Base-by-base conservation (phyloP, 2,797 vertebrate species). In the Cercopithecus neglectus region DNA sequence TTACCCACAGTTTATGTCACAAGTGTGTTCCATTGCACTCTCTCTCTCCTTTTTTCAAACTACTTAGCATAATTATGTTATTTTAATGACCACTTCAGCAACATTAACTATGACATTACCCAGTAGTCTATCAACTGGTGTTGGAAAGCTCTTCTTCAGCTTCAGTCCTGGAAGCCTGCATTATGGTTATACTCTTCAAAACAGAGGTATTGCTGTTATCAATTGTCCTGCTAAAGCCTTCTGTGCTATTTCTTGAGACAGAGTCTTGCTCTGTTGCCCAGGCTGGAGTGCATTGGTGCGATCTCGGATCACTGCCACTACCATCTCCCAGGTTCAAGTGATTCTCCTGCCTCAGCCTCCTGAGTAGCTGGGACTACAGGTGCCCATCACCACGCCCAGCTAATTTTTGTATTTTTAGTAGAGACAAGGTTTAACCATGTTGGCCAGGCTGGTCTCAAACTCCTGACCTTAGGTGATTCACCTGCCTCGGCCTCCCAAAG, bases 51-150 rank as follows among this genome's bases (percentile, higher is more conserved):
- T 67, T 50, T 96, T 26, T 74, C 70, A 88, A 95, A 94, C 50
- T 89, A 33, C 81, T 98, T 94, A 94, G 74, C 67, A 94, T 84
- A 89, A 96, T 96, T 75, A 21, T 85, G 88, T 21, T 81, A 30
- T 92, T 93, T 97, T 98, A 97, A 93, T 90, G 95, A 95, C 72
- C n/a, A 75, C 36, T 91, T 44, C 17, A 87, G 64, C 41, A 81
- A 76, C 61, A 78, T 91, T 85, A 39, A 91, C 96, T 91, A 92
- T 41, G 57, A 88, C 13, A 59, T 39, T 91, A 33, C 41, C 55
- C 64, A 94, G 28, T 61, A 95, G 36, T 44, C 89, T 81, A 19
- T 67, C 33, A 64, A 36, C 30, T 55, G 50, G 39, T 81, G 7
- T 93, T 87, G 30, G 36, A 94, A 95, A 90, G 78, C 24, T 64